Percentiles rank a stretch among this genome's conserved stretches.
Evolutionary conservation across 2,797 vertebrate species (phyloP).

Genomic region (Myotis pilosus): DNA sequence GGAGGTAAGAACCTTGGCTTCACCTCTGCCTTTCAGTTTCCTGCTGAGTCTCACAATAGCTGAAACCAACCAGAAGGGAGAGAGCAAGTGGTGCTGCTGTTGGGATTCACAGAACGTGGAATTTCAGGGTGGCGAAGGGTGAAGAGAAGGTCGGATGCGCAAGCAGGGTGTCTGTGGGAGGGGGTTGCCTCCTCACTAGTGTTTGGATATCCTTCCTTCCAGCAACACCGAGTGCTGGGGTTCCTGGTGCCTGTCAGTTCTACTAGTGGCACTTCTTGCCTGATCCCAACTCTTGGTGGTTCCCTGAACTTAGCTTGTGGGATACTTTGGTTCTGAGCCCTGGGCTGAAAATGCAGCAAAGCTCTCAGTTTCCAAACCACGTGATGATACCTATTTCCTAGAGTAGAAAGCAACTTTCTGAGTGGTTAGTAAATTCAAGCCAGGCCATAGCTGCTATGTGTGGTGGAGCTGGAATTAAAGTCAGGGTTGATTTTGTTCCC

Average conservation of each 20-base stretch:
- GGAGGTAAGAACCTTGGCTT: not conserved
- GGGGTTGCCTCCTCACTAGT: not conserved
- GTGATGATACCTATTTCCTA: not conserved
- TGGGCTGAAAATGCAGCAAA: not conserved
- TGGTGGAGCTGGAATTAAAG: not conserved
- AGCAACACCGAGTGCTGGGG: not conserved
- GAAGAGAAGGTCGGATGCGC: not conserved
- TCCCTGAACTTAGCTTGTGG: not conserved
- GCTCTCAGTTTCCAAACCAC: not conserved
- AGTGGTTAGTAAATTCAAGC: not conserved
- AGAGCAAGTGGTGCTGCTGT: not conserved
- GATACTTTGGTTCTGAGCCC: not conserved
- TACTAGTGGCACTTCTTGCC: not conserved
- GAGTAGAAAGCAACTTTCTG: not conserved
- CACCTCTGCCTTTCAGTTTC: not conserved
- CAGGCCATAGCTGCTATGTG: not conserved
- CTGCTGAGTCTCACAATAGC: not conserved
- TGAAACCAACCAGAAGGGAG: not conserved
- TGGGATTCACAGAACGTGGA: not conserved
- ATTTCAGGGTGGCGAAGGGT: not conserved
- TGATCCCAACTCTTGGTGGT: not conserved
- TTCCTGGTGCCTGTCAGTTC: not conserved
- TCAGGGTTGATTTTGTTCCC: not conserved
- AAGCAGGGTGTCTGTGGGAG: too few species aligned
- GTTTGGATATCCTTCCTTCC: not conserved